phyloP scores from a whole-genome alignment of 2,113 vertebrate genomes.

The Suncus etruscus region DNA sequence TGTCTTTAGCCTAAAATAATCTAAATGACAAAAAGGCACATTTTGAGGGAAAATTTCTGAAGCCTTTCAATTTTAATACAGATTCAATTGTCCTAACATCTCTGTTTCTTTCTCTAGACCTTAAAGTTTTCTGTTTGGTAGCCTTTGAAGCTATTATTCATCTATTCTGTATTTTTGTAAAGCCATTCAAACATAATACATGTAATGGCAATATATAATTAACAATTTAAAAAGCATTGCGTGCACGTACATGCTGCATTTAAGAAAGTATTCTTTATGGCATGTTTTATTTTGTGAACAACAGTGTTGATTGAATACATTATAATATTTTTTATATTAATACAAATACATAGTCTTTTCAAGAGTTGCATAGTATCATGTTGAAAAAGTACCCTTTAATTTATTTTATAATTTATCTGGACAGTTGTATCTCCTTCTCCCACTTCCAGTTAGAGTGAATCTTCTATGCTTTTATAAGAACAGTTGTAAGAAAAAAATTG shows the following conservation, averaged over 20 bases:
- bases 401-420: constrained; percentile 39
- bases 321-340: constrained; percentile 17
- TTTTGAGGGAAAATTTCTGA: background rate
- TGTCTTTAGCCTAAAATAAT: background rate
- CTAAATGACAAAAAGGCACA: background rate
- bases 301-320: background rate
- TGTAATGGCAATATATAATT: constrained; percentile 22
- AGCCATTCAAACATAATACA: constrained; percentile 29
- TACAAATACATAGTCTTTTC: constrained; percentile 18
- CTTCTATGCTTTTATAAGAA: background rate
- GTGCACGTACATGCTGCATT: background rate
- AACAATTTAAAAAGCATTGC: background rate
- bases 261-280: too few species aligned
- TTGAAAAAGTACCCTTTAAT: background rate
- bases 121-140: constrained; percentile 20
- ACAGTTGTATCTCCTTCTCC: background rate
- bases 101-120: background rate
- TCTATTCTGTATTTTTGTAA: constrained; percentile 4
- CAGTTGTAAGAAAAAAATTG: background rate
- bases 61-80: background rate
- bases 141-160: constrained; percentile 7
- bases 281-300: constrained; percentile 20
- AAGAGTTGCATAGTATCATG: background rate
- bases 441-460: background rate
- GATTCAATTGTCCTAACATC: background rate